phyloP scores from a whole-genome alignment of 2,888 invertebrate species.

The Carcina quercana region DNA sequence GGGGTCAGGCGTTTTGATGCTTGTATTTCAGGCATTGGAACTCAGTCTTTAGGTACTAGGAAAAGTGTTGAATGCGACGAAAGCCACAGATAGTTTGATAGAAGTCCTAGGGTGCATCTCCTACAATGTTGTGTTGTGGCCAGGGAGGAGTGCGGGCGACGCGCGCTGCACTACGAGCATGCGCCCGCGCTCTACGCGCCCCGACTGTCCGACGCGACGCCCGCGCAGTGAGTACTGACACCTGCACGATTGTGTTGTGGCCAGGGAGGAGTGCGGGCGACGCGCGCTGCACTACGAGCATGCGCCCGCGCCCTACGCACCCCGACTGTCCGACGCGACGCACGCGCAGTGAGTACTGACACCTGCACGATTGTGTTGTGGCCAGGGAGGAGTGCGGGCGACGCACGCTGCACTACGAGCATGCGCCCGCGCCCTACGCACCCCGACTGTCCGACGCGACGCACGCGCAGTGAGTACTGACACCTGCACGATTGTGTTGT shows the following conservation, averaged over 20 bases:
- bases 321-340: conserved; percentile 2
- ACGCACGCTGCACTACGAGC: too few relatives aligned
- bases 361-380: neutral
- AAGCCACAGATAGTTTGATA: too few relatives aligned
- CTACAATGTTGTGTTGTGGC: neutral
- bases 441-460: neutral
- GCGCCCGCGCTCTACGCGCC: neutral
- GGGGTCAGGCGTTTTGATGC: neutral
- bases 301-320: conserved; percentile 5
- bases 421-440: too few relatives aligned
- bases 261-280: too few relatives aligned
- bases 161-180: neutral
- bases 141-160: neutral
- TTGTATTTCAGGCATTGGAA: too few relatives aligned
- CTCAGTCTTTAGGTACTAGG: too few relatives aligned
- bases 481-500: neutral
- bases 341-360: conserved; percentile 27
- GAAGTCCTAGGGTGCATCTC: neutral
- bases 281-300: conserved; percentile 11
- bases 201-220: neutral
- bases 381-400: too few relatives aligned
- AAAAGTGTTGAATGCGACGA: too few relatives aligned
- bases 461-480: neutral
- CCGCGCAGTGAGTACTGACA: too few relatives aligned
- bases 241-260: too few relatives aligned